Evolutionary conservation across 2,888 invertebrate genomes (phyloP), one percentile per base, ranked within the genome.

Genomic region (Rhagium mordax): DNA sequence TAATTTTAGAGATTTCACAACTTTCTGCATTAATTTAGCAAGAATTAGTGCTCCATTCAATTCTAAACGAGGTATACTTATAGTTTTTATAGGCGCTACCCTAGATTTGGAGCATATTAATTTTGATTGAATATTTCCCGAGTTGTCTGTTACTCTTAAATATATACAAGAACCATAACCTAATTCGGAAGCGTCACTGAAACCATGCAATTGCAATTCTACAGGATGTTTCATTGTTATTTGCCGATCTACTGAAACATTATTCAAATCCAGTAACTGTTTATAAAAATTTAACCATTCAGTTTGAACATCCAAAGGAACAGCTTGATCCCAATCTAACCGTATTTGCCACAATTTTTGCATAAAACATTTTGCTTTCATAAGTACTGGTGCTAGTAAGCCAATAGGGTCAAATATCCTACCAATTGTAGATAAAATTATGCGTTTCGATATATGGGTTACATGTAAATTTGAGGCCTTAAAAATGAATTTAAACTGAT

Each of bases 271-370:
- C 10, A 5, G 4, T 29, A 59, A 29, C 27, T 59, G 57, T 27
- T 27, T 47, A 61, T 47, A 60, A 15, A 68, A 68, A 27, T 24
- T 2, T 68, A 47, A 27, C 59, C 47, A 68, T 47, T 59, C 33
- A 13, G 41, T 21, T 53, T 61, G 66, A 15, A 66, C n/a, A 53
- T 66, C n/a, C 21, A 51, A 27, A n/a, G 66, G 66, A 51, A 70
- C 15, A 6, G 53, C 8, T 29, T 64, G 64, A 27, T 70, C 64
- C 70, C 70, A 70, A n/a, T 29, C 33, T 53, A 53, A 10, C 13
- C 64, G 51, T n/a, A 64, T 13, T 15, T 29, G 64, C 70, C 70
- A 70, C 4, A 70, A 47, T 29, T 55, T 41, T 55, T 70, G 70
- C n/a, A 65, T 33, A 29, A 64, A 48, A 24, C 49, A n/a, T 41